Percentiles rank a stretch among this genome's conserved stretches.
phyloP scores from a whole-genome alignment of 1,140 invertebrate genomes.

The Drosophila tropicalis region DNA sequence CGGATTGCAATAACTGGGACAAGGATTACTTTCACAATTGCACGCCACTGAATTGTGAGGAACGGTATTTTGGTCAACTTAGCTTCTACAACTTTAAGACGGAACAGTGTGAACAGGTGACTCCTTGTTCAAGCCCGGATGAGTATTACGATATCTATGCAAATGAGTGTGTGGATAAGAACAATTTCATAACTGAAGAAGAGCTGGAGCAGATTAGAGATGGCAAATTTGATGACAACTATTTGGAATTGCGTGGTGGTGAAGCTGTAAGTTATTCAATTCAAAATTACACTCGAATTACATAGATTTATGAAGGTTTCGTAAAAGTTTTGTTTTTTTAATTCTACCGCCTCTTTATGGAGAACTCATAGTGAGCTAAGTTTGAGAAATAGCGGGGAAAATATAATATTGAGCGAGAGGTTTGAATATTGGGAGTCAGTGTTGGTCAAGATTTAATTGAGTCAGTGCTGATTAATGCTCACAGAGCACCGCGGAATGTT shows the following conservation, averaged over 20 bases:
- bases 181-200: conserved; percentile 53
- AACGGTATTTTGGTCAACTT: conserved; percentile 72
- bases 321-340: no score
- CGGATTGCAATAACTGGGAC: conserved; percentile 72
- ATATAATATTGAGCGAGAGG: no score
- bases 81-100: conserved; percentile 63
- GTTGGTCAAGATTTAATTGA: no score
- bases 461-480: no score
- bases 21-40: conserved; percentile 70
- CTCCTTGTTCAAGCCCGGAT: conserved; percentile 15
- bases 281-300: no score
- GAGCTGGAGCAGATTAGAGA: conserved; percentile 48
- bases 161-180: conserved; percentile 59
- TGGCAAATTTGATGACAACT: conserved; percentile 54
- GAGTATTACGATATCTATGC: conserved; percentile 59
- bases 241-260: conserved; percentile 39
- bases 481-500: no score
- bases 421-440: no score
- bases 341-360: no score
- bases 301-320: no score
- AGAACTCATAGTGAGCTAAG: no score
- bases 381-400: no score
- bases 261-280: conserved; percentile 15
- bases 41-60: conserved; percentile 70
- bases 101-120: conserved; percentile 56